Percentiles rank a stretch among this genome's conserved stretches.
Conservation (phyloP, 1,140 invertebrate genomes). For the Pinna nobilis region DNA sequence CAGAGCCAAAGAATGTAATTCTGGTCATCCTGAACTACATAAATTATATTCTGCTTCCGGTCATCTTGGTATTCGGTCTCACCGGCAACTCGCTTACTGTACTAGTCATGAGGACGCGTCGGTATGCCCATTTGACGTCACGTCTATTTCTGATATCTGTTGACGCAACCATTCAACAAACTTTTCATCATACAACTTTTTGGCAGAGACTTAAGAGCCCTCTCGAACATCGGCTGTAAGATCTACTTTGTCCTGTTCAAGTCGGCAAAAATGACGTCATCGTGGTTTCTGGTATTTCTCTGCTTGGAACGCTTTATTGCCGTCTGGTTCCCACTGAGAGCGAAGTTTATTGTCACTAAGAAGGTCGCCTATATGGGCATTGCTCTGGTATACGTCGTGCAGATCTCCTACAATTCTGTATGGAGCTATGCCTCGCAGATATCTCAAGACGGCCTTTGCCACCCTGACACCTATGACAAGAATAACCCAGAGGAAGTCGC, state of each 20-base stretch:
- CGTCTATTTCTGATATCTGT: constrained; percentile 27
- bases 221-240: constrained; percentile 32
- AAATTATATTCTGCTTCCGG: constrained; percentile 36
- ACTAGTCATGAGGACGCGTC: constrained; percentile 28
- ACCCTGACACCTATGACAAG: constrained; percentile 31
- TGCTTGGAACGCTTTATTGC: constrained; percentile 46
- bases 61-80: constrained; percentile 38
- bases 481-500: neutral
- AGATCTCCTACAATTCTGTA: constrained; percentile 17
- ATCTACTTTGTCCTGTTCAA: constrained; percentile 24
- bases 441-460: constrained; percentile 28
- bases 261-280: constrained; percentile 47
- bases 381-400: constrained; percentile 7
- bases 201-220: constrained; percentile 39
- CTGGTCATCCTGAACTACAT: constrained; percentile 9
- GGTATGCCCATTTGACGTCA: neutral
- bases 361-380: constrained; percentile 12
- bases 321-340: constrained; percentile 42
- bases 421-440: constrained; percentile 42
- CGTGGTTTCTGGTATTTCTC: constrained; percentile 42
- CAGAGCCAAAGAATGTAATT: neutral
- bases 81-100: constrained; percentile 51
- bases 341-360: constrained; percentile 13
- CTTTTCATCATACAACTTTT: constrained; percentile 29
- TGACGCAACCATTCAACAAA: constrained; percentile 47